A percentile compares a stretch with the other conserved stretches of the same genome.
These are phyloP conservation scores for Pachyseris speciosa DNA, from an alignment of 64 coral and sea anemone genomes.

Conservation along the genomic window DNA sequence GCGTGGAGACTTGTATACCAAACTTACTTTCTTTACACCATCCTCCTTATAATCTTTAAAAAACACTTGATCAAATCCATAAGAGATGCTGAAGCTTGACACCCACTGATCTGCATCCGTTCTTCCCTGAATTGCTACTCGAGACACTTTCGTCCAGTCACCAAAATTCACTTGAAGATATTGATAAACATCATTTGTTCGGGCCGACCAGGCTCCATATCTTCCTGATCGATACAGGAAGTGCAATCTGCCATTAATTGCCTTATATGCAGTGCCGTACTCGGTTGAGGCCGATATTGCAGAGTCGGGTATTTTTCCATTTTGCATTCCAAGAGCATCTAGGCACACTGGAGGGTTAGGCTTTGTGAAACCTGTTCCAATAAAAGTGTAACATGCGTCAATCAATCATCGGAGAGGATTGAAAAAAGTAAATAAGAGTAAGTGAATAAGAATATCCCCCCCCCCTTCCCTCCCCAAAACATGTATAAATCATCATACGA, in stretches of 20 bases:
- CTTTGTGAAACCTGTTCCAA: background rate
- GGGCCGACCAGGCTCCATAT: slow-evolving; percentile 1
- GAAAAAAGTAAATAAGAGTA: background rate
- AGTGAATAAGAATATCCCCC: too few relatives aligned
- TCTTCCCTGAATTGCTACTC: slow-evolving; percentile 38
- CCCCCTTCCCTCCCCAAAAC: too few relatives aligned
- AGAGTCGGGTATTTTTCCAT: slow-evolving; percentile 16
- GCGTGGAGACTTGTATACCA: background rate
- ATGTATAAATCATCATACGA: too few relatives aligned
- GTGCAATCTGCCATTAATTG: slow-evolving; percentile 27
- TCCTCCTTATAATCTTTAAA: slow-evolving; percentile 9
- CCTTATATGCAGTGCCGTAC: background rate
- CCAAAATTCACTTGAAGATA: slow-evolving; percentile 21
- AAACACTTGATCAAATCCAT: slow-evolving; percentile 23
- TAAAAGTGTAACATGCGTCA: background rate
- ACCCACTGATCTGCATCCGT: slow-evolving; percentile 28
- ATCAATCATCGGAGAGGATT: background rate
- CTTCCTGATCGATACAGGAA: background rate
- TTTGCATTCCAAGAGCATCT: slow-evolving; percentile 7
- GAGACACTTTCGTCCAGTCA: slow-evolving; percentile 4
- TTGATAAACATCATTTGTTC: background rate
- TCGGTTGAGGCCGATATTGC: slow-evolving; percentile 7
- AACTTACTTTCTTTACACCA: background rate
- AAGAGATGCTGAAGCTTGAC: slow-evolving; percentile 16
- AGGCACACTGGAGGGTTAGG: background rate